Evolutionary conservation across 2,888 invertebrate species (phyloP).

Genomic region (Aspidapion aeneum): DNA sequence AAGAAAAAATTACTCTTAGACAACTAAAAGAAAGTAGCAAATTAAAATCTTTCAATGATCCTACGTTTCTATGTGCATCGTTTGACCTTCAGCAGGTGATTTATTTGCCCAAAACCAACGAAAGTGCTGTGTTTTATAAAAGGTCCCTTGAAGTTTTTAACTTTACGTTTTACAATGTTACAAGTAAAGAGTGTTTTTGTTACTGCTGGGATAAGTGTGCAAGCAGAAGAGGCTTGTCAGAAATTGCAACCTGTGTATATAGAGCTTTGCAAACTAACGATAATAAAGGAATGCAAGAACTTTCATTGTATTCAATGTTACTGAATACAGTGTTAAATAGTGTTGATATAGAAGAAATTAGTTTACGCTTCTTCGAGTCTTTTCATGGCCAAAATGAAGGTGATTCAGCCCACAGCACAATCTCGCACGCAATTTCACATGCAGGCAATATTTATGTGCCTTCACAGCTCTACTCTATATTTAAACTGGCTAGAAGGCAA

Average conservation of each 20-base stretch:
- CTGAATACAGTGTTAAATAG: slow-evolving; percentile 9
- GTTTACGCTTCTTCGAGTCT: slow-evolving; percentile 5
- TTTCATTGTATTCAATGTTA: slow-evolving; percentile 6
- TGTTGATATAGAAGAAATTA: slow-evolving; percentile 6
- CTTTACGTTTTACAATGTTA: slow-evolving; percentile 12
- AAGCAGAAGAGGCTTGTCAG: slow-evolving; percentile 9
- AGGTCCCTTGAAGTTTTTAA: not conserved
- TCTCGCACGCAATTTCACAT: slow-evolving; percentile 9
- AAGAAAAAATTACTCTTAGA: not conserved
- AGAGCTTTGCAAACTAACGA: not conserved
- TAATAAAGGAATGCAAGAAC: slow-evolving; percentile 1
- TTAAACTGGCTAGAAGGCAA: slow-evolving; percentile 11
- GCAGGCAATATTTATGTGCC: slow-evolving; percentile 14
- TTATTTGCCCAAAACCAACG: slow-evolving; percentile 12
- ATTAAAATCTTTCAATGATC: not conserved
- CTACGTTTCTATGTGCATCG: not conserved
- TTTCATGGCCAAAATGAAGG: slow-evolving; percentile 18
- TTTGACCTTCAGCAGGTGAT: slow-evolving; percentile 15
- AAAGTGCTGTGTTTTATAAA: slow-evolving; percentile 14
- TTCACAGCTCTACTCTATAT: slow-evolving; percentile 17
- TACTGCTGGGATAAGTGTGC: slow-evolving; percentile 10
- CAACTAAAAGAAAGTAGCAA: not conserved
- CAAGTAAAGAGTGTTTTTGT: slow-evolving; percentile 15
- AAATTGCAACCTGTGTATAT: slow-evolving; percentile 11
- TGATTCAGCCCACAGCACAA: slow-evolving; percentile 18